A percentile compares a stretch with the other conserved stretches of the same genome.
phyloP scores from a whole-genome alignment of 1,140 invertebrate species.

The Apocrypta bakeri region DNA sequence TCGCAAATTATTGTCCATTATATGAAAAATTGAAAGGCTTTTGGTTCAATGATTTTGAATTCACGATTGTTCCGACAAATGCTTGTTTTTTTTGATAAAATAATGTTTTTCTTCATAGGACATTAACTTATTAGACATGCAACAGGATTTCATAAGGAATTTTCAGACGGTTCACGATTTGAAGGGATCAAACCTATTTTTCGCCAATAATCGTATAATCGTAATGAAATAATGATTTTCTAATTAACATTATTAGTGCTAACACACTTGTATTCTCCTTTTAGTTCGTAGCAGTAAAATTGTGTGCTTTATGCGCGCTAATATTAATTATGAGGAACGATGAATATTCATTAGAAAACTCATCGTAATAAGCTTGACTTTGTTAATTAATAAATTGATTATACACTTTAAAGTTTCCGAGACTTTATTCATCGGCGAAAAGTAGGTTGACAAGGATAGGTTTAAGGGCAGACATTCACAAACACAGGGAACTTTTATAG shows the following conservation, averaged over 20 bases:
- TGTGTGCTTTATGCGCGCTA: too few species aligned
- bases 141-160: not conserved
- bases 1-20: constrained; percentile 43
- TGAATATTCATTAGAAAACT: too few species aligned
- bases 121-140: constrained; percentile 23
- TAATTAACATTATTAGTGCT: too few species aligned
- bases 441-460: constrained; percentile 59
- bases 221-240: too few species aligned
- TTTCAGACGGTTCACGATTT: constrained; percentile 45
- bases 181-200: constrained; percentile 44
- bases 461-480: constrained; percentile 69
- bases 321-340: too few species aligned
- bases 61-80: constrained; percentile 7
- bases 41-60: constrained; percentile 10
- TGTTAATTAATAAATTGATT: not conserved
- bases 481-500: constrained; percentile 73
- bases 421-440: constrained; percentile 25
- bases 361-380: too few species aligned
- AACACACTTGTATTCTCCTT: not conserved
- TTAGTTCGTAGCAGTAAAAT: too few species aligned
- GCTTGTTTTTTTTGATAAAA: constrained; percentile 40
- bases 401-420: not conserved
- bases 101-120: constrained; percentile 4
- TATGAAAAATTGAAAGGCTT: constrained; percentile 24
- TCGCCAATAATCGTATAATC: not conserved